phyloP scores from a whole-genome alignment of 2,113 vertebrate genomes.

The Propithecus coquereli region DNA sequence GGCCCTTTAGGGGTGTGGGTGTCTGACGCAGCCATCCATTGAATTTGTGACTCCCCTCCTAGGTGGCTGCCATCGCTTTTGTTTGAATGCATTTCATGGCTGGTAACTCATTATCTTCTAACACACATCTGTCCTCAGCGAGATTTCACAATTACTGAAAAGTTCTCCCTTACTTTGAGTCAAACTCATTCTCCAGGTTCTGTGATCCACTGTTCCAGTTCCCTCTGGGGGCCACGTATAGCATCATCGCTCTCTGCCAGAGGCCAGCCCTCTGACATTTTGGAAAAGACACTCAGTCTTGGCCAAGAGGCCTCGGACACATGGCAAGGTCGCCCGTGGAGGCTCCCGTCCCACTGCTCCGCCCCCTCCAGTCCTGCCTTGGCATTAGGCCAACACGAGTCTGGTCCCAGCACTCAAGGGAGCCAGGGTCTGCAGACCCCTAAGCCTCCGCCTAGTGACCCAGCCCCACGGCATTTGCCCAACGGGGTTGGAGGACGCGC shows the following conservation, averaged over 20 bases:
- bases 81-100: neutral
- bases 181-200: neutral
- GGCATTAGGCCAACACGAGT: neutral
- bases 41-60: neutral
- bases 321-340: accelerated
- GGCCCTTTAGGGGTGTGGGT: no score
- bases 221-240: neutral
- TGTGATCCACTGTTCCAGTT: neutral
- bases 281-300: neutral
- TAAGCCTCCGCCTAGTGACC: neutral
- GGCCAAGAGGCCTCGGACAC: neutral
- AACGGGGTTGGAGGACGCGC: neutral
- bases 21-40: neutral
- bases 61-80: neutral
- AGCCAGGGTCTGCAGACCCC: neutral
- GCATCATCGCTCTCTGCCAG: neutral
- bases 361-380: neutral
- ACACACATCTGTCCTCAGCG: neutral
- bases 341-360: neutral
- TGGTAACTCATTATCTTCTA: neutral
- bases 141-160: neutral
- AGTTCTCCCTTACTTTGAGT: neutral
- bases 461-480: neutral
- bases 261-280: neutral
- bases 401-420: neutral